Base-by-base conservation (phyloP, 2,113 vertebrate species). In the Urocolius indicus region DNA sequence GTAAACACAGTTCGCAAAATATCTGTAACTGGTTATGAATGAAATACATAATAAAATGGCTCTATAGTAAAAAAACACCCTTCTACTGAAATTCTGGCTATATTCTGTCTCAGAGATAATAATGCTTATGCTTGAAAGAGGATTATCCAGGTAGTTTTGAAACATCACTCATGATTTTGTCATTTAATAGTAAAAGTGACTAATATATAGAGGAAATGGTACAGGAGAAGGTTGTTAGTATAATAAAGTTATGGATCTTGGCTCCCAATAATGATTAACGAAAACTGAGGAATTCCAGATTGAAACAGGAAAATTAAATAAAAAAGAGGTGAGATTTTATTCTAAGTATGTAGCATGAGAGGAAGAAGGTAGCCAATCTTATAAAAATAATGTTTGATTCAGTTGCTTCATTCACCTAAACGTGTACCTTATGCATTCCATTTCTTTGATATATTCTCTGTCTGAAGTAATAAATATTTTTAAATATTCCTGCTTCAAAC, bases 391-490 rank as follows among this genome's bases (percentile, higher is more conserved):
- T 30, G 75, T 67, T 68, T 57, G 59, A 68, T 10, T 66, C 30
- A 62, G n/a, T 15, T 58, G 17, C 13, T 80, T 84, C 41, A 17
- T 30, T 67, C 43, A 67, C 12, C 36, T 32, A 38, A 91, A 72
- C 8, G 61, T 0, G 0, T 1, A 45, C 9, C 32, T 67, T 58
- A 58, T 29, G 48, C 8, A 51, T 51, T 2, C 9, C 10, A 38
- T 38, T 71, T 18, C 11, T 61, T 58, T 9, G 0, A 66, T 29
- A 66, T 12, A 74, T 23, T 80, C 11, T 49, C 45, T n/a, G 18
- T 45, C 26, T 30, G 34, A 82, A 55, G 16, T 34, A 81, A 90
- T 30, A 71, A 75, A 67, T 30, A 57, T 4, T 69, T 78, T 1
- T 65, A 89, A 72, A 78, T 11, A 82, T 43, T 92, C 15, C 71